Percentiles rank a stretch among this genome's conserved stretches.
Evolutionary conservation across 2,888 invertebrate species (phyloP).

Genomic region (Polymixis flavicincta): DNA sequence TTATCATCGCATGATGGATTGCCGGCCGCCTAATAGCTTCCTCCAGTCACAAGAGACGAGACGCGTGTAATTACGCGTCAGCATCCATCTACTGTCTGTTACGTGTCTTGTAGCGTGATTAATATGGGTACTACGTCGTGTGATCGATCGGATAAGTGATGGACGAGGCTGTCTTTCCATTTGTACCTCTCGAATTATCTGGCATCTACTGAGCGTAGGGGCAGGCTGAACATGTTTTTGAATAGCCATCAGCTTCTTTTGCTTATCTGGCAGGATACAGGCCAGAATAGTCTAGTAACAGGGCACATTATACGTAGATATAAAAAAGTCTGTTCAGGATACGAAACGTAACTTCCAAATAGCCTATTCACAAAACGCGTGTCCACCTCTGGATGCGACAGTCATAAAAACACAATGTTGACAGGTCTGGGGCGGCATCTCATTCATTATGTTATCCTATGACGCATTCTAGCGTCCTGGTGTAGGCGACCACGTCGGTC

Average conservation of each 20-base stretch:
- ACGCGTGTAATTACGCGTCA: conserved; percentile 65
- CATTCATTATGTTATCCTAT: conserved; percentile 61
- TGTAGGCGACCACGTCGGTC: conserved; percentile 57
- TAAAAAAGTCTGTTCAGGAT: background rate
- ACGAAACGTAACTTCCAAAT: background rate
- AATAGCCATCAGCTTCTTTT: background rate
- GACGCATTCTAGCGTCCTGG: conserved; percentile 65
- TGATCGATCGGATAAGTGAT: conserved; percentile 51
- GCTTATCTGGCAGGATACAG: background rate
- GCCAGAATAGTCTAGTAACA: background rate
- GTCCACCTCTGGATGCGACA: conserved; percentile 17
- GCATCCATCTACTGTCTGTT: conserved; percentile 63
- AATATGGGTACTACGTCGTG: conserved; percentile 46
- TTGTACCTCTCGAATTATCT: conserved; percentile 36
- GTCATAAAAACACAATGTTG: conserved; percentile 49
- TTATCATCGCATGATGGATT: conserved; percentile 83
- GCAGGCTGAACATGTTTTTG: background rate
- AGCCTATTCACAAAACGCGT: conserved; percentile 4
- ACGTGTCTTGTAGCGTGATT: conserved; percentile 59
- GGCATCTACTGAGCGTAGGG: conserved; percentile 3
- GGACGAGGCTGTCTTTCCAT: conserved; percentile 34
- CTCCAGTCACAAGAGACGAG: conserved; percentile 62
- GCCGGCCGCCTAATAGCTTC: conserved; percentile 69
- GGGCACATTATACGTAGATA: background rate
- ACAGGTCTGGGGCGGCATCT: conserved; percentile 50